Percentiles rank a stretch among this genome's conserved stretches.
These are phyloP conservation scores for Ormyrus pomaceus DNA, from an alignment of 2,888 invertebrate species.

Conservation along the genomic window DNA sequence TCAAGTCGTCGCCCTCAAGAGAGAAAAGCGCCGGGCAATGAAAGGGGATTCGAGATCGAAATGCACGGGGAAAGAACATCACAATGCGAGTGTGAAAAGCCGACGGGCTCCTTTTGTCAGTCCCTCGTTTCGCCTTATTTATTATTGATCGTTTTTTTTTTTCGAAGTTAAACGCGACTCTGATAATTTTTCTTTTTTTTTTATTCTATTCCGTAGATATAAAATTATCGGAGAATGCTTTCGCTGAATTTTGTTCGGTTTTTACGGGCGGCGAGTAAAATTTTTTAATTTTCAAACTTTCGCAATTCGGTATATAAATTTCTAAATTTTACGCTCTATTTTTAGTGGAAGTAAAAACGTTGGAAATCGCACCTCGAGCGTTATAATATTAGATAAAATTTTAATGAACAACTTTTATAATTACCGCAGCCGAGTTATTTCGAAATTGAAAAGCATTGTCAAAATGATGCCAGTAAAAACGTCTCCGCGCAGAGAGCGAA, in stretches of 20 bases:
- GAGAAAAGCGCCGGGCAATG: slow-evolving; percentile 23
- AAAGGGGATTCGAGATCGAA: slow-evolving; percentile 36
- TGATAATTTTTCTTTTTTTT: neutral
- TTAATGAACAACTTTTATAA: slow-evolving; percentile 15
- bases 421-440: neutral
- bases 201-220: neutral
- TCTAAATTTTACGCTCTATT: too few relatives aligned
- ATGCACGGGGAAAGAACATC: slow-evolving; percentile 18
- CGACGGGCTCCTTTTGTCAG: neutral
- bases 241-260: neutral
- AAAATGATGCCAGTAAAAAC: slow-evolving; percentile 39
- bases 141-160: slow-evolving; percentile 1
- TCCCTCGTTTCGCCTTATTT: neutral
- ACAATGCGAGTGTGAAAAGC: slow-evolving; percentile 32
- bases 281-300: neutral
- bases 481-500: neutral
- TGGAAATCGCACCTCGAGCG: neutral
- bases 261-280: neutral
- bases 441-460: slow-evolving; percentile 43
- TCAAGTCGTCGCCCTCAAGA: slow-evolving; percentile 28
- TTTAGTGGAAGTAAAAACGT: neutral
- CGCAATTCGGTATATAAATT: neutral
- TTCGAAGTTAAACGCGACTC: neutral
- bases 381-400: slow-evolving; percentile 1
- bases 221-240: neutral